phyloP scores from a whole-genome alignment of 2,888 invertebrate genomes.

The Lacanobia oleracea region DNA sequence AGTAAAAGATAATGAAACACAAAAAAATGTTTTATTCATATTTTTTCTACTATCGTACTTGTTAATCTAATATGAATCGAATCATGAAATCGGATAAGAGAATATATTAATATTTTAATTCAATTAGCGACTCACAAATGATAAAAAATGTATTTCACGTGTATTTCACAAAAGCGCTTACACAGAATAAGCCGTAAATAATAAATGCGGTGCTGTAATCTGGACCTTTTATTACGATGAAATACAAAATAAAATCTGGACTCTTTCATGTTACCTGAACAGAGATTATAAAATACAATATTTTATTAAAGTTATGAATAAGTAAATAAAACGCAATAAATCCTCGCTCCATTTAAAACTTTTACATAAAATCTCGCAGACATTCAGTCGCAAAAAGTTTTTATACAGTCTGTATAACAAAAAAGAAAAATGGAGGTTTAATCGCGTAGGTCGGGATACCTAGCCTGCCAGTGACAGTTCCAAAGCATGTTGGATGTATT shows the following conservation, averaged over 20 bases:
- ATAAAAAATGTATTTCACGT: conserved; percentile 20
- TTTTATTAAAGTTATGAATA: conserved; percentile 5
- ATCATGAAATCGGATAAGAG: not conserved
- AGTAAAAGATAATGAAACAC: not conserved
- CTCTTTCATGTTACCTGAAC: conserved; percentile 15
- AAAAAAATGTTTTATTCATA: not conserved
- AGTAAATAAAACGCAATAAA: not conserved
- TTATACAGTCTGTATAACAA: not conserved
- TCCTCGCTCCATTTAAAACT: not conserved
- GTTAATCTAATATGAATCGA: conserved; percentile 12
- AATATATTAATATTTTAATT: conserved; percentile 39
- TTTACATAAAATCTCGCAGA: not conserved
- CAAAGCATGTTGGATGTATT: conserved; percentile 69
- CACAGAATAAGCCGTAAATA: conserved; percentile 29
- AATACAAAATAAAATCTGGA: conserved; percentile 30
- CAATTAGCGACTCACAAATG: conserved; percentile 31
- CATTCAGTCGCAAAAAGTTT: conserved; percentile 13
- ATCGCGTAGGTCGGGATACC: conserved; percentile 42
- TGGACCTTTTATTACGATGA: conserved; percentile 38
- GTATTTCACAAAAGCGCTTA: conserved; percentile 27
- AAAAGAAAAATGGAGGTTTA: conserved; percentile 46
- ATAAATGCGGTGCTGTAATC: conserved; percentile 37
- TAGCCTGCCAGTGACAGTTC: conserved; percentile 60
- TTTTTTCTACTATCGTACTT: not conserved
- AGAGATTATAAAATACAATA: not conserved